phyloP scores from a whole-genome alignment of 2,888 invertebrate species.

The Meta bourneti region DNA sequence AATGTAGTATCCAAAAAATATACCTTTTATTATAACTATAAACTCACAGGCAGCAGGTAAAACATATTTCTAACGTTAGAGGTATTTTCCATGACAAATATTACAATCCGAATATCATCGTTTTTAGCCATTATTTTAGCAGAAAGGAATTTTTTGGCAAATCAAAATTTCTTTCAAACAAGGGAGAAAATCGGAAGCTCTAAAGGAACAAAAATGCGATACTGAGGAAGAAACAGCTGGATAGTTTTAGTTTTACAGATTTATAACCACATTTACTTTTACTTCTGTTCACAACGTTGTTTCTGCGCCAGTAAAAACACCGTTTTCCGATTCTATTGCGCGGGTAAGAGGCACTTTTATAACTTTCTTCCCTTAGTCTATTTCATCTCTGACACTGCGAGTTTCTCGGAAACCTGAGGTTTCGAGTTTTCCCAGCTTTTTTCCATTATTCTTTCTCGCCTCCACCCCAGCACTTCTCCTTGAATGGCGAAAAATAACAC shows the following conservation, averaged over 20 bases:
- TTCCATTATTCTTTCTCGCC: neutral
- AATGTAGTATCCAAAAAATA: too few species aligned
- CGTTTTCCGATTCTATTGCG: conserved; percentile 52
- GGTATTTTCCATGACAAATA: too few species aligned
- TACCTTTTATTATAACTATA: too few species aligned
- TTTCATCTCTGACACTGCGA: conserved; percentile 49
- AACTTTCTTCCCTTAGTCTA: conserved; percentile 41
- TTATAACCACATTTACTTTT: conserved; percentile 40
- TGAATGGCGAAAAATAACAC: conserved; percentile 45
- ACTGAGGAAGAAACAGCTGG: conserved; percentile 6
- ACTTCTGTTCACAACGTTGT: conserved; percentile 54
- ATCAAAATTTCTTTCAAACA: neutral
- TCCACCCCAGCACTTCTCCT: conserved; percentile 2
- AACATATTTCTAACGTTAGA: too few species aligned
- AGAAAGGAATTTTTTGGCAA: neutral
- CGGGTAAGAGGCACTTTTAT: conserved; percentile 59
- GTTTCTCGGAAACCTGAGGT: conserved; percentile 19
- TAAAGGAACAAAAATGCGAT: neutral
- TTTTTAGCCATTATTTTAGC: too few species aligned
- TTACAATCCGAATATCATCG: too few species aligned
- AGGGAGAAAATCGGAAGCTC: neutral
- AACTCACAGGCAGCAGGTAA: too few species aligned
- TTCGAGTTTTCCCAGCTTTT: conserved; percentile 40
- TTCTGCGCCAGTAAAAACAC: conserved; percentile 41
- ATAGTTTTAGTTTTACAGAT: conserved; percentile 42